Percentiles rank a stretch among this genome's conserved stretches.
Conservation (phyloP, 1,140 invertebrate species). For the Diorhabda elongata region DNA sequence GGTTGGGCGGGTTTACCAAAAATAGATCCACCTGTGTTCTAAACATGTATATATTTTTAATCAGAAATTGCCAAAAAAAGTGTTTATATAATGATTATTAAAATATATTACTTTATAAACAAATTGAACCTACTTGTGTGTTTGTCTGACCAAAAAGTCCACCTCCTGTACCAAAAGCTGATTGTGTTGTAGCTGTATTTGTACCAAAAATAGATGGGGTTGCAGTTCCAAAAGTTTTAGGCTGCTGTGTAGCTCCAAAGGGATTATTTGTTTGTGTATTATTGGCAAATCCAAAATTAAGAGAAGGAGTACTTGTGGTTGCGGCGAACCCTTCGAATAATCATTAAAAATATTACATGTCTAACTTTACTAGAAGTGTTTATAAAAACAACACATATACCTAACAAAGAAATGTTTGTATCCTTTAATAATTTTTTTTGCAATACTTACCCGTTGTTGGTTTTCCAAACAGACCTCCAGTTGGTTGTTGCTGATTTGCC, state of each 20-base stretch:
- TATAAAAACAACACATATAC: too few species aligned
- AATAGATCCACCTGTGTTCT: slow-evolving; percentile 31
- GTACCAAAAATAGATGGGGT: slow-evolving; percentile 51
- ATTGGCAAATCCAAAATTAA: slow-evolving; percentile 43
- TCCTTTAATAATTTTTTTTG: too few species aligned
- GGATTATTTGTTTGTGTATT: slow-evolving; percentile 31
- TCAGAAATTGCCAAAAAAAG: neutral
- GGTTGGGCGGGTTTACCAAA: slow-evolving; percentile 38
- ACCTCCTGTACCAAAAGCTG: slow-evolving; percentile 29
- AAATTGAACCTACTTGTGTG: slow-evolving; percentile 26
- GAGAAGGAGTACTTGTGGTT: slow-evolving; percentile 28
- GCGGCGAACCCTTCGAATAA: slow-evolving; percentile 46
- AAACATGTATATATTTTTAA: neutral
- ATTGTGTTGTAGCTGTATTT: slow-evolving; percentile 41
- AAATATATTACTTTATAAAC: neutral
- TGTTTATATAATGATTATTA: neutral
- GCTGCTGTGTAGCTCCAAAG: slow-evolving; percentile 31
- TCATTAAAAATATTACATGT: too few species aligned
- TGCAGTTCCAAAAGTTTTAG: slow-evolving; percentile 47
- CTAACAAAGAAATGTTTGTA: too few species aligned
- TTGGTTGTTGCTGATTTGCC: slow-evolving; percentile 18
- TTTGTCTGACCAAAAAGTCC: slow-evolving; percentile 27
- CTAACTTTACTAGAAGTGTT: too few species aligned
- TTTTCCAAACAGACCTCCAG: slow-evolving; percentile 29
- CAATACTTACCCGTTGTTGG: slow-evolving; percentile 11